Evolutionary conservation across 2,888 invertebrate genomes (phyloP), one percentile per base, ranked within the genome.

Genomic region (Cacoxenus indagator): DNA sequence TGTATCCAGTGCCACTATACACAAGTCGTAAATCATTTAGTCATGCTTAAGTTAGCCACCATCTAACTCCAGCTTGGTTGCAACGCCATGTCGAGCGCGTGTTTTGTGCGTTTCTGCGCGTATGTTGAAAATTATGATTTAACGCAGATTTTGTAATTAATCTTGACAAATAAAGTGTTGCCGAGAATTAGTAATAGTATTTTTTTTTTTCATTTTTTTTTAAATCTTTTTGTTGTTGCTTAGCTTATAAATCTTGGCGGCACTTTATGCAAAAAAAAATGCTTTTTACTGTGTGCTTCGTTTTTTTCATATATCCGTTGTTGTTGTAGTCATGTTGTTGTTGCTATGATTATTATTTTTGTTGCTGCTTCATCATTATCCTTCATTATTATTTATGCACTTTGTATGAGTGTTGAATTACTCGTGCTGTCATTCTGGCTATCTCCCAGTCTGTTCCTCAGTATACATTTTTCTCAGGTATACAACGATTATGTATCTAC

Each of bases 121-220:
- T 43, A 75, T 75, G 73, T 72, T 74, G 70, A 78, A 77, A 81
- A 81, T 81, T 74, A 79, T 80, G 81, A 79, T 81, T 80, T 79
- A 79, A 77, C 76, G 81, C 81, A 79, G 81, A 81, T 79, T 79
- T 78, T 76, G 77, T 80, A 80, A 80, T 80, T 80, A 80, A 80
- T 80, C 81, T 81, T 81, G 80, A 81, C 80, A 80, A 81, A 81
- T 80, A 79, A 79, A 81, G 77, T 74, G 73, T 67, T 65, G 73
- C 68, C 65, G 64, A 67, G 26, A 19, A 62, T 62, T 62, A 62
- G 45, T 62, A 62, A 62, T 45, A 62, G 43, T 62, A n/a, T n/a
- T 48, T 19, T 48, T 48, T 46, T 2, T n/a, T 48, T 48, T 14
- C 19, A 4, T 48, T 48, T 48, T 46, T 46, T n/a, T 8, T 46